Evolutionary conservation across 2,888 invertebrate genomes (phyloP).

Genomic region (Drosophila bunnanda): DNA sequence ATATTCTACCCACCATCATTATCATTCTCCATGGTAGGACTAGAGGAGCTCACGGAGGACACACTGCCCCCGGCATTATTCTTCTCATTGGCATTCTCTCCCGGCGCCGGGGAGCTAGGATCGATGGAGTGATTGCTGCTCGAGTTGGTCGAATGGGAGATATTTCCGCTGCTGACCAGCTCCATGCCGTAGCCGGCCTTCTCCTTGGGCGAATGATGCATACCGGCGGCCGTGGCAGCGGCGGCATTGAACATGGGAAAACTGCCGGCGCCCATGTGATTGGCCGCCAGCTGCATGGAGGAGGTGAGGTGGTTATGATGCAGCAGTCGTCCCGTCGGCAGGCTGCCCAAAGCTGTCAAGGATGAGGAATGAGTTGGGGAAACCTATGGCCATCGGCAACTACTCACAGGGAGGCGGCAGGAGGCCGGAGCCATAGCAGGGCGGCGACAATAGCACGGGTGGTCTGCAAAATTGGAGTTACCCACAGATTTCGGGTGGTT

Average conservation of each 20-base stretch:
- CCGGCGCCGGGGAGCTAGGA: slow-evolving; percentile 82
- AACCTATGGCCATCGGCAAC: slow-evolving; percentile 3
- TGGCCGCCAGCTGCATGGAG: slow-evolving; percentile 83
- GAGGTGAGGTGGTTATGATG: slow-evolving; percentile 84
- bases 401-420: slow-evolving; percentile 86
- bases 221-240: slow-evolving; percentile 71
- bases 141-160: slow-evolving; percentile 83
- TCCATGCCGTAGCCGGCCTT: slow-evolving; percentile 75
- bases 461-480: slow-evolving; percentile 87
- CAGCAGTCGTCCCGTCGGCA: slow-evolving; percentile 83
- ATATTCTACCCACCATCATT: slow-evolving; percentile 82
- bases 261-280: slow-evolving; percentile 73
- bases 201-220: slow-evolving; percentile 74
- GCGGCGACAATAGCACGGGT: slow-evolving; percentile 91
- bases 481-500: slow-evolving; percentile 30
- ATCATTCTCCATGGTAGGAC: slow-evolving; percentile 83
- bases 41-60: slow-evolving; percentile 84
- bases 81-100: slow-evolving; percentile 76
- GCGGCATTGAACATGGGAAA: slow-evolving; percentile 82
- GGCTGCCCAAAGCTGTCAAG: slow-evolving; percentile 73
- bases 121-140: slow-evolving; percentile 84
- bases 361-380: slow-evolving; percentile 2
- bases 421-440: slow-evolving; percentile 88
- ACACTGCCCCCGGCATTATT: slow-evolving; percentile 82
- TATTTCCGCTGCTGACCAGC: slow-evolving; percentile 77